Evolutionary conservation across 1,140 invertebrate species (phyloP), one percentile per base, ranked within the genome.

Genomic region (Caenorhabditis tropicalis): DNA sequence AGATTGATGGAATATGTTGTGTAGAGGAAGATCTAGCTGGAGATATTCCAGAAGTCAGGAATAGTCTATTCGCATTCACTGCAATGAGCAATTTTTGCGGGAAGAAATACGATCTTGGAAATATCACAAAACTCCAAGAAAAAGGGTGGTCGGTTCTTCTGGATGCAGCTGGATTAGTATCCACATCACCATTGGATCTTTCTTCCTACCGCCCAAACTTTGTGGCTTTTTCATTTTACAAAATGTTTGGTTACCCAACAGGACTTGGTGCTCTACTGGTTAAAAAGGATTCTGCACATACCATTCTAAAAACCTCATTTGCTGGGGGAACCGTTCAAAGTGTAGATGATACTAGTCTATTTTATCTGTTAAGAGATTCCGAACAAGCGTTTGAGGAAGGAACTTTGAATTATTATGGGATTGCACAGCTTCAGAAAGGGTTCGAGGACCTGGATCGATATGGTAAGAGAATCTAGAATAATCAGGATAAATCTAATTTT

Each of bases 221-320:
- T 93, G 94, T 98, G 0, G 94, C 94, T 74, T 48, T 98, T 6
- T 98, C 97, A 1, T 98, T 98, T 92, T 98, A 98, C 92, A 99
- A 99, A 93, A 96, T 99, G 89, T 98, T 99, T 93, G 97, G 97
- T 4, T 98, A 95, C 92, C 97, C 97, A 7, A 98, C 96, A 82
- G 97, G 93, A 31, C 56, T 94, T 74, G 97, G 96, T 36, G 96
- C 95, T 48, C 91, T 98, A 3, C 88, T 98, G 65, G 94, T 98
- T 0, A 92, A 93, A 16, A 95, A 94, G 92, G 53, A 56, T 83
- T 83, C 60, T 94, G 16, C 94, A 0, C 19, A 74, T 9, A 90
- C 94, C 27, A 92, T 97, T 60, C 90, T 79, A 60, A 84, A 84
- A 53, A 84, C 19, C 0, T 84, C 31, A 21, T 86, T 86, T 48